Evolutionary conservation across 2,888 invertebrate genomes (phyloP), one percentile per base, ranked within the genome.

Genomic region (Epistrophella euchroma): DNA sequence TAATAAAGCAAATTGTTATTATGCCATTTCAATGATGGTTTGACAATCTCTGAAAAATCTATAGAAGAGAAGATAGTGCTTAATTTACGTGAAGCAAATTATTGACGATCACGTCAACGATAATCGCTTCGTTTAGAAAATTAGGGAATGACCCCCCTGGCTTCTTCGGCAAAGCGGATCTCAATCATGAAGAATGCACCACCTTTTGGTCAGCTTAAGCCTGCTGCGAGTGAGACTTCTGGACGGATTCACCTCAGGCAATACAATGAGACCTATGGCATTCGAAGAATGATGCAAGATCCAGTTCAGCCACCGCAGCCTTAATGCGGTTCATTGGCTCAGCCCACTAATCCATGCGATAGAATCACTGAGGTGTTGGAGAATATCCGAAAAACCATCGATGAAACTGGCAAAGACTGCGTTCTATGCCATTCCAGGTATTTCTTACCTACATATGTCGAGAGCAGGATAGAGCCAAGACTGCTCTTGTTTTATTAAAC

Each of bases 391-490:
- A 91, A 92, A 71, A 92, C 93, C 87, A 91, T 93, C 0, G 89
- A 91, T 89, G 88, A 89, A 28, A 89, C 90, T 64, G n/a, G 89
- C 94, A 6, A 88, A 94, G 0, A 90, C 93, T 4, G 93, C 94
- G 76, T 88, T 96, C 7, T 94, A 95, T 64, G 95, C 95, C 70
- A 94, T 96, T 89, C 95, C 96, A 2, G 94, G 96, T 0, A 94
- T 97, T 35, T 94, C 94, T 89, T 97, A 95, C 90, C 93, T n/a
- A n/a, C n/a, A n/a, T 97, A 47, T 96, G 97, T 91, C 95, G 95
- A 0, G 96, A 97, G 89, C 92, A 95, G 40, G 95, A 96, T 43
- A 96, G 96, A 88, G 94, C 95, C 25, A 95, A 95, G 89, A 93
- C 96, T 11, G 94, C 95, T 81, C 95, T 94, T 89, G 92, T 96